Percentiles rank a stretch among this genome's conserved stretches.
phyloP scores from a whole-genome alignment of 2,113 vertebrate species.

The Silurus asotus region DNA sequence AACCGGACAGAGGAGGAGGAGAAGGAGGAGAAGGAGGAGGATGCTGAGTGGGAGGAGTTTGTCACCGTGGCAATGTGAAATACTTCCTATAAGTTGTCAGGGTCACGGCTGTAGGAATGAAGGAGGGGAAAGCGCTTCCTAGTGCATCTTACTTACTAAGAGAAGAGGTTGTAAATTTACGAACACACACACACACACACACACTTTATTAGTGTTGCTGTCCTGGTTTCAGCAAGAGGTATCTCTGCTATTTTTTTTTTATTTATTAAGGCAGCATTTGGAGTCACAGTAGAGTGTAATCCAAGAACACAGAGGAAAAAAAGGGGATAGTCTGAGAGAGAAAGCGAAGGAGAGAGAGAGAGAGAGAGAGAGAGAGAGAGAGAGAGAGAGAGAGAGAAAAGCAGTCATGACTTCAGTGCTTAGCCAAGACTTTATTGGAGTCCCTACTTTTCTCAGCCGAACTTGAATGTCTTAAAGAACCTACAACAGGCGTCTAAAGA shows the following conservation, averaged over 20 bases:
- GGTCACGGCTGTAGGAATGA: conserved; percentile 71
- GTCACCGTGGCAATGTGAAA: conserved; percentile 72
- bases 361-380: not conserved
- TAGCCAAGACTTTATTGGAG: conserved; percentile 8
- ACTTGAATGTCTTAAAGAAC: not conserved
- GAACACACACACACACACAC: conserved; percentile 45
- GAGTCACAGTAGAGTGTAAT: not conserved
- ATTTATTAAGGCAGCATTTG: conserved; percentile 1
- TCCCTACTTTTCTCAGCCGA: conserved; percentile 10
- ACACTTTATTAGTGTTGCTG: not conserved
- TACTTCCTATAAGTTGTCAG: conserved; percentile 74
- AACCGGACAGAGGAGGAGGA: conserved; percentile 35
- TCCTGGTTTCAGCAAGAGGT: not conserved
- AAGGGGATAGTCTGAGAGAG: not conserved
- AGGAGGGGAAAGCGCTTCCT: conserved; percentile 59
- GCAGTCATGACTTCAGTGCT: conserved; percentile 24
- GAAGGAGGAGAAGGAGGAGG: conserved; percentile 51
- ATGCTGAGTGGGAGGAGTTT: conserved; percentile 62
- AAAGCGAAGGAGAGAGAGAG: conserved; percentile 15
- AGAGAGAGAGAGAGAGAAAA: not conserved
- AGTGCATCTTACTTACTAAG: conserved; percentile 25
- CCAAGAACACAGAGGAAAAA: not conserved
- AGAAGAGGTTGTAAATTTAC: conserved; percentile 64
- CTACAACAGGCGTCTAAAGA: not conserved
- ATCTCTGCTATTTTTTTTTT: not conserved